These are phyloP conservation scores for Mohoua ochrocephala DNA, from an alignment of 2,113 vertebrate genomes.

Conservation along the genomic window DNA sequence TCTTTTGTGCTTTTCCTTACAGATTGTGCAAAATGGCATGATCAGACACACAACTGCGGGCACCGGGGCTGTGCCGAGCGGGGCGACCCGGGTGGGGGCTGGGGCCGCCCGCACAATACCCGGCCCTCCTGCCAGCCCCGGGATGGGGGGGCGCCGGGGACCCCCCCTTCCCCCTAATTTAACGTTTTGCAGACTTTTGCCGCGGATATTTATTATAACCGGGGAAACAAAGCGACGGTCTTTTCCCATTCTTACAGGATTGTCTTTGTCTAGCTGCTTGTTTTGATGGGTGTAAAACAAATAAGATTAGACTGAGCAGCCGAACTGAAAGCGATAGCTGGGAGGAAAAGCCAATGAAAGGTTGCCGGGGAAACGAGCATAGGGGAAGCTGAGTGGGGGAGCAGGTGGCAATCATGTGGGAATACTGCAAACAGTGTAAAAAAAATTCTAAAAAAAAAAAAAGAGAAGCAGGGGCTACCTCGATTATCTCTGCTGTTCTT, in stretches of 20 bases:
- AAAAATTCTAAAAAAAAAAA: constrained; percentile 2
- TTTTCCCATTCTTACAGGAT: constrained; percentile 81
- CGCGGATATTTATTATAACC: constrained; percentile 66
- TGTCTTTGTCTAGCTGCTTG: constrained; percentile 86
- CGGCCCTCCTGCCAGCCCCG: constrained; percentile 49
- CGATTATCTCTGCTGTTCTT: constrained; percentile 81
- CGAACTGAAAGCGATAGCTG: constrained; percentile 88
- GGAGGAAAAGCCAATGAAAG: constrained; percentile 88
- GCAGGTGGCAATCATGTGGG: constrained; percentile 88
- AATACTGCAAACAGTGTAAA: constrained; percentile 82
- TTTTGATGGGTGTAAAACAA: constrained; percentile 90
- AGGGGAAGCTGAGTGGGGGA: constrained; percentile 84
- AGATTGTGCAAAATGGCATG: constrained; percentile 75
- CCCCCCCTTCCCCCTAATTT: not conserved
- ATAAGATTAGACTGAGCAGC: constrained; percentile 88
- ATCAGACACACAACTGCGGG: constrained; percentile 58
- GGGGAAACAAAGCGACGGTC: constrained; percentile 77
- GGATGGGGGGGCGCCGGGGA: not conserved
- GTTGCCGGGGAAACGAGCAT: constrained; percentile 87
- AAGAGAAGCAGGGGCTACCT: constrained; percentile 66
- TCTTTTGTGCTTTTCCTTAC: constrained; percentile 60
- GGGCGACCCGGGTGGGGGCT: constrained; percentile 46
- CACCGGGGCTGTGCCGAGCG: constrained; percentile 59
- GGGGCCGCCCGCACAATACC: constrained; percentile 66
- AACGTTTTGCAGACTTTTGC: constrained; percentile 62